Conservation (phyloP, 2,113 vertebrate genomes). For the Irena cyanogastra region DNA sequence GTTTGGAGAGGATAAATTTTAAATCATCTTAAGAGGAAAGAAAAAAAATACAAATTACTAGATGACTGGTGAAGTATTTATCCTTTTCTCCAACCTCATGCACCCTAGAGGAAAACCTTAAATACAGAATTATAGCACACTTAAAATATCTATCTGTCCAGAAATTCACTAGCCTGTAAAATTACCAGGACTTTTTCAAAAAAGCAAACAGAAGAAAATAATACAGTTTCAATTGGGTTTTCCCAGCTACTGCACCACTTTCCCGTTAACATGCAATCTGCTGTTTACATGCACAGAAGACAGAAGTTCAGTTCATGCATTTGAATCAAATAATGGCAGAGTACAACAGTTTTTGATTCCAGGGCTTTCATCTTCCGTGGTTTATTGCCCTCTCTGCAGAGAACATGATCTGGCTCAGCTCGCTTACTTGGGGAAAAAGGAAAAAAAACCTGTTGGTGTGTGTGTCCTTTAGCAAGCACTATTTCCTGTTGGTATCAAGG, state of each 20-base stretch:
- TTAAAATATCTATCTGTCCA: background rate
- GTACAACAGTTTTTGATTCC: background rate
- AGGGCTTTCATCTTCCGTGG: background rate
- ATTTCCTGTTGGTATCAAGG: background rate
- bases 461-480: background rate
- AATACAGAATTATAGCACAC: background rate
- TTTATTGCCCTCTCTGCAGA: background rate
- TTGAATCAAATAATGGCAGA: background rate
- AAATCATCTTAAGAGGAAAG: background rate
- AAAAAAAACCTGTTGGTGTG: background rate
- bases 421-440: background rate
- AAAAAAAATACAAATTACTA: background rate
- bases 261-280: background rate
- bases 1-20: background rate
- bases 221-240: background rate
- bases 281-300: background rate
- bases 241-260: background rate
- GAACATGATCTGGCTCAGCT: background rate
- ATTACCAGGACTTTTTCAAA: background rate
- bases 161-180: background rate
- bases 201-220: constrained; percentile 2
- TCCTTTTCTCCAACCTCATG: background rate
- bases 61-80: background rate
- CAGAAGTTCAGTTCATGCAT: background rate
- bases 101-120: background rate